These are phyloP conservation scores for Aptenodytes patagonicus DNA, from an alignment of 2,113 vertebrate genomes.

Conservation along the genomic window DNA sequence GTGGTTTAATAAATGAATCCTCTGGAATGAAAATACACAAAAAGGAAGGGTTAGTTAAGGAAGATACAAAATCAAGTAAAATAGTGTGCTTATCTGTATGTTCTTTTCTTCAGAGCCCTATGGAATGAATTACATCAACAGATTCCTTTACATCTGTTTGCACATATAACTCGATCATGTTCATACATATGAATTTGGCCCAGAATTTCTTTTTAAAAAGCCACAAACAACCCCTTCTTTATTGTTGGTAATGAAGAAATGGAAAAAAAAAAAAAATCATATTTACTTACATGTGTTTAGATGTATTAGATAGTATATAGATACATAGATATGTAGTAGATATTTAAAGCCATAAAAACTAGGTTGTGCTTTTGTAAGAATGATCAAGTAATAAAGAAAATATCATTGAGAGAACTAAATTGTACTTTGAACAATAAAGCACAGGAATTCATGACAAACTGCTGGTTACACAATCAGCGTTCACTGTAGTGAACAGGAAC, in stretches of 20 bases:
- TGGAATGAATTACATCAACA: not conserved
- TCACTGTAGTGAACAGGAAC: not conserved
- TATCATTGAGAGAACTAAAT: not conserved
- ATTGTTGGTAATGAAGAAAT: not conserved
- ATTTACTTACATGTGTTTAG: not conserved
- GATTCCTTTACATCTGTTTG: not conserved
- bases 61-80: not conserved
- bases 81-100: not conserved
- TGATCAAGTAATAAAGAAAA: not conserved
- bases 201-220: not conserved
- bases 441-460: not conserved
- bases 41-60: not conserved
- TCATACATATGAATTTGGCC: not conserved
- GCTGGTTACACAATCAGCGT: not conserved
- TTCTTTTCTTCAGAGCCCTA: not conserved
- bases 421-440: not conserved
- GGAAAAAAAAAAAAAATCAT: accelerated
- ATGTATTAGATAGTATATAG: not conserved
- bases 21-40: not conserved
- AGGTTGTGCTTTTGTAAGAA: not conserved
- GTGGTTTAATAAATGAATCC: not conserved
- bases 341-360: not conserved
- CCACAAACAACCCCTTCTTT: not conserved
- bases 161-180: not conserved
- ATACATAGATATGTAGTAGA: not conserved